Evolutionary conservation across 2,797 vertebrate genomes (phyloP), one percentile per base, ranked within the genome.

Genomic region (Monodelphis domestica): DNA sequence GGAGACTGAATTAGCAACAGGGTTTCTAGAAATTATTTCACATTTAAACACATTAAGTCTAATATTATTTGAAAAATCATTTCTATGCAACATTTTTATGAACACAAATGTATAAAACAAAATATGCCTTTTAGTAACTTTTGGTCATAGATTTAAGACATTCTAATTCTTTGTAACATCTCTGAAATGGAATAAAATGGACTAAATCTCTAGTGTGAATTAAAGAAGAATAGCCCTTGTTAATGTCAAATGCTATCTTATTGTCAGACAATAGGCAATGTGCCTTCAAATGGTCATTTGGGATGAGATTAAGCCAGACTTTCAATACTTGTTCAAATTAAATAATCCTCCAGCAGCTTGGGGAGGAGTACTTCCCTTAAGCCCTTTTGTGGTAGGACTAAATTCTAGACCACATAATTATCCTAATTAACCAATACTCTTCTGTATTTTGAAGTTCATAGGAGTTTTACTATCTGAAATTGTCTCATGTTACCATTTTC

Each of bases 181-280:
- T 53, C 2, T 14, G 52, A 4, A 56, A 12, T 90, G 89, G 53
- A 93, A 78, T 91, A 90, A 89, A 89, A 45, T 88, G 2, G 26
- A 89, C 2, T 63, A 50, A 55, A 56, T 29, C 59, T 92, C 30
- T 90, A 90, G 51, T 51, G 12, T 26, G 4, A 15, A 30, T 11
- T 94, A 89, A 78, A 26, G 17, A 21, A 88, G 29, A 55, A 2
- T 15, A 90, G 0, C 54, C 3, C 28, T 93, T 87, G 10, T 63
- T 78, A 53, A 88, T 90, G 0, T 88, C 90, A 50, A 52, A 89
- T 94, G 55, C 53, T 90, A 94, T 92, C 87, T 94, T 87, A 88
- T 24, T 52, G n/a, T 57, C 21, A 84, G 15, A 91, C 50, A 28
- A 53, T 70, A 51, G 94, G 50, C 12, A 94, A 45, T 59, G 50